These are phyloP conservation scores for Leguminivora glycinivorella DNA, from an alignment of 1,140 invertebrate genomes.

Conservation along the genomic window DNA sequence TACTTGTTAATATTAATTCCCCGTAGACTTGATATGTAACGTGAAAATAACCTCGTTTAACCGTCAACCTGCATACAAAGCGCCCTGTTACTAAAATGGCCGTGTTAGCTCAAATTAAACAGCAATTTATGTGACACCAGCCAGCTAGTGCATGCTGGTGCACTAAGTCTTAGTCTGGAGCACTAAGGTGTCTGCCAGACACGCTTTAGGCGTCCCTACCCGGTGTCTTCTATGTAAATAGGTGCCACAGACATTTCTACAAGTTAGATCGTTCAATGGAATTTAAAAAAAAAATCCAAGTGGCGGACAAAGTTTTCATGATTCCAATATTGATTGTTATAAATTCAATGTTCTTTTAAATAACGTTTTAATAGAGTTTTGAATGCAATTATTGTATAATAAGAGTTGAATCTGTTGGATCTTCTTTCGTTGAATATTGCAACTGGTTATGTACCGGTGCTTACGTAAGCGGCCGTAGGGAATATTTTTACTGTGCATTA, in stretches of 20 bases:
- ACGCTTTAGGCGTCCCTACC: slow-evolving; percentile 7
- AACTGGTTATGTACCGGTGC: no score
- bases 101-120: slow-evolving; percentile 12
- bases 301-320: no score
- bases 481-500: no score
- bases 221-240: slow-evolving; percentile 1
- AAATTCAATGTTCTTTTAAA: no score
- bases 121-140: slow-evolving; percentile 7
- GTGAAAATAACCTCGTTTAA: not conserved
- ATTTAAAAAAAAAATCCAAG: no score
- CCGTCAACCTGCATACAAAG: not conserved
- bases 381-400: no score
- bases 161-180: slow-evolving; percentile 1
- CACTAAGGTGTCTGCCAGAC: slow-evolving; percentile 7
- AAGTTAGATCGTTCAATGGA: not conserved
- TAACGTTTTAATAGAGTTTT: no score
- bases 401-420: no score
- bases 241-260: not conserved
- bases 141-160: not conserved
- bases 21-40: not conserved
- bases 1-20: no score
- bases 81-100: not conserved
- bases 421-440: no score
- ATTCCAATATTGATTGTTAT: no score
- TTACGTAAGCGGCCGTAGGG: no score